Conservation (phyloP, 2,113 vertebrate species). For the Smithornis capensis region DNA sequence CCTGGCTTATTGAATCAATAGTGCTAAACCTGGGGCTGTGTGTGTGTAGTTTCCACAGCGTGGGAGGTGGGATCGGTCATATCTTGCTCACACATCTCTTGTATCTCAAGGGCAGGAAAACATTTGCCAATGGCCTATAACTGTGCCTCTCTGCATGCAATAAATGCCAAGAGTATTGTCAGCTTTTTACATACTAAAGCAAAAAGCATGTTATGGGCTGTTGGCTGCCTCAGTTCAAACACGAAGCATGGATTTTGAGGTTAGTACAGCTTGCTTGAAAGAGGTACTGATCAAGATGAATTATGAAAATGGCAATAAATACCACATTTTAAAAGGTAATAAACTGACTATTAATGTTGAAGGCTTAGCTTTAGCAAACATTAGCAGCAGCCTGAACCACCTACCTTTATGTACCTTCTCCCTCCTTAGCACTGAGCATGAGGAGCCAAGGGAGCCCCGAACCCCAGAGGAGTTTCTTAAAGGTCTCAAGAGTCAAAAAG, state of each 20-base stretch:
- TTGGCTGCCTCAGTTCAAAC: neutral
- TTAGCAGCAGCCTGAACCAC: neutral
- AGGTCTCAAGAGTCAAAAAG: neutral
- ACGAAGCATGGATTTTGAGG: neutral
- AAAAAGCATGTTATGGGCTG: neutral
- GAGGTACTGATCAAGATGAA: neutral
- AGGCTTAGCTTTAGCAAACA: neutral
- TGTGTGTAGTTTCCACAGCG: accelerated
- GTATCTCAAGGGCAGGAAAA: neutral
- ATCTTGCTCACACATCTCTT: neutral
- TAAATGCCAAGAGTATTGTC: neutral
- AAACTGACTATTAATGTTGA: neutral
- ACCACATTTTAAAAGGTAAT: neutral
- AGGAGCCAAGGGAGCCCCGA: neutral
- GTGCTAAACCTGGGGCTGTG: neutral
- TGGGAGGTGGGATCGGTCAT: neutral
- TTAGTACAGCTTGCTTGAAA: neutral
- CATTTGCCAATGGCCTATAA: neutral
- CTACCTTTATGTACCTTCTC: neutral
- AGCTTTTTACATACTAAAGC: neutral
- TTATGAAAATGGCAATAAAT: constrained; percentile 32
- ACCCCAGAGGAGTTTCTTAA: neutral
- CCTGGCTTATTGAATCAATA: neutral
- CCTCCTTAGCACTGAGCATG: neutral
- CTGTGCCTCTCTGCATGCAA: neutral